A percentile compares a stretch with the other conserved stretches of the same genome.
Conservation (phyloP, 2,113 vertebrate species). For the Pithys albifrons region DNA sequence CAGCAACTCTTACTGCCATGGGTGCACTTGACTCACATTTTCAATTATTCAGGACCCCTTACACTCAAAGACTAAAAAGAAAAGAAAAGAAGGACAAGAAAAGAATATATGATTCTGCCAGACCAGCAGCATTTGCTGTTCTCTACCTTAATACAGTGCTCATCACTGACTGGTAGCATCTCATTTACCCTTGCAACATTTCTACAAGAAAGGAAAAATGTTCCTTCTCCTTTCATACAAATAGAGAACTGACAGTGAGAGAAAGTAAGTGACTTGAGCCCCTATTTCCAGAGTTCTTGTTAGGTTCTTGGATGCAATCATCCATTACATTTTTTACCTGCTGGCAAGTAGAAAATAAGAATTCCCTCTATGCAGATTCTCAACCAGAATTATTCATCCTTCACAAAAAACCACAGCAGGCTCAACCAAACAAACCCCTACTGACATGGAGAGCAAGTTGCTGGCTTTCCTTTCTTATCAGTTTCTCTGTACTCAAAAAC, state of each 20-base stretch:
- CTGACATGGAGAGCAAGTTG: neutral
- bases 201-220: neutral
- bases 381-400: conserved; percentile 27
- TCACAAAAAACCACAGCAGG: neutral
- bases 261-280: neutral
- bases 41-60: neutral
- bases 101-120: neutral
- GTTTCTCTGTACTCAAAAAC: neutral
- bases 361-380: conserved; percentile 3
- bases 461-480: neutral
- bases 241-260: neutral
- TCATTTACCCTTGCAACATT: neutral
- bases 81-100: neutral
- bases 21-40: neutral
- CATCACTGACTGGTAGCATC: accelerated
- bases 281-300: conserved; percentile 29
- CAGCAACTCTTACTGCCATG: neutral
- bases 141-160: neutral
- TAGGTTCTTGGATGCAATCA: neutral
- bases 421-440: neutral
- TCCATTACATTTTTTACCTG: conserved; percentile 27
- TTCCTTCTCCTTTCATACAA: neutral
- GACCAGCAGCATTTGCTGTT: neutral
- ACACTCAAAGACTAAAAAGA: neutral
- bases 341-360: conserved; percentile 25